Evolutionary conservation across 1,140 invertebrate species (phyloP), one percentile per base, ranked within the genome.

Genomic region (Drosophila simulans): DNA sequence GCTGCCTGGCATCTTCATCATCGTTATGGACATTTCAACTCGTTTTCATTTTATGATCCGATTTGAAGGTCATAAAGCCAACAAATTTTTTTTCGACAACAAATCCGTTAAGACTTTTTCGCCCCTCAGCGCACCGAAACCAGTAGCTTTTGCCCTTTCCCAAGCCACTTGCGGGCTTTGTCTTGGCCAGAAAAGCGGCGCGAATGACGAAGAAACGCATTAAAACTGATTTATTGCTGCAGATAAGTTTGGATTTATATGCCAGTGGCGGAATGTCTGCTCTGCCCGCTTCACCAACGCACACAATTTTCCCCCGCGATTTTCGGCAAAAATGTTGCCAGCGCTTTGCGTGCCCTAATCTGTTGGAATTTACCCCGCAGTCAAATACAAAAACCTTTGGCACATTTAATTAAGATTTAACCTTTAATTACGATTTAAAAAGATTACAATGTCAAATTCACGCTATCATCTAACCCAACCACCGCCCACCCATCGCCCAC

Each of bases 351-450:
- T 22, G 27, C 10, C 52, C 42, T 57, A 48, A 70, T 70, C 64
- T 56, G 51, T 39, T 68, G 64, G 43, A n/a, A 55, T 48, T 69
- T 42, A 1, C n/a, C 59, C 70, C 39, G 46, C 57, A 73, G 49
- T 11, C 39, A 51, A 51, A 69, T 64, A 15, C 34, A 43, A 69
- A 69, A 34, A 42, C 45, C 63, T 40, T 35, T 46, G 12, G 63
- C 65, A 55, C 80, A 80, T 88, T 83, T 88, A 88, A 88, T 88
- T 89, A 88, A 73, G 79, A 83, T 77, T 80, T 80, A 83, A 89
- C 79, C 80, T 89, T 88, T 89, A 83, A 89, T 80, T 89, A 88
- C 84, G 83, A 83, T 88, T 88, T 79, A 88, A 83, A 83, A 82
- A 79, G 83, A 86, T 88, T 86, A 88, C 51, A 60, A 57, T 79